phyloP scores from a whole-genome alignment of 1,140 invertebrate species.

The Aphidius ervi region DNA sequence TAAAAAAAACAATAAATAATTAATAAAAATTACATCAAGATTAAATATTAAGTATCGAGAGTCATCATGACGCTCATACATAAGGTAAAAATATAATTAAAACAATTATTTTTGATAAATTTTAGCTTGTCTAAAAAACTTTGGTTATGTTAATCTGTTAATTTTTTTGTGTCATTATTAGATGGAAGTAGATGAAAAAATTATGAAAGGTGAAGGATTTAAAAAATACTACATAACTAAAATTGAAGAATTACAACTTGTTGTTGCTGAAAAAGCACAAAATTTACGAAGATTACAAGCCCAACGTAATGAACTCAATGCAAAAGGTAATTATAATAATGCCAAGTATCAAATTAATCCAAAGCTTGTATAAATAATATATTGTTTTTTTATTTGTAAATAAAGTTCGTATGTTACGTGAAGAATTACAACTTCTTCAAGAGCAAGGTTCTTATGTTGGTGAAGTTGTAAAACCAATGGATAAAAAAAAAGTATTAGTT shows the following conservation, averaged over 20 bases:
- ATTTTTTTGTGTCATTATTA: slow-evolving; percentile 46
- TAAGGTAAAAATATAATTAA: slow-evolving; percentile 35
- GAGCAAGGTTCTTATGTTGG: slow-evolving; percentile 99
- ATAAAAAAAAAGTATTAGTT: slow-evolving; percentile 99
- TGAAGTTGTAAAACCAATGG: slow-evolving; percentile 99
- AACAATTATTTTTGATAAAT: not conserved
- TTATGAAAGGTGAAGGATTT: slow-evolving; percentile 78
- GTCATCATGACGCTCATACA: slow-evolving; percentile 44
- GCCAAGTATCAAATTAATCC: slow-evolving; percentile 1
- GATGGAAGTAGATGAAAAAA: slow-evolving; percentile 82
- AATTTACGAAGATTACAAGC: slow-evolving; percentile 96
- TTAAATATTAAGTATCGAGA: not conserved
- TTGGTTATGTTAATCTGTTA: slow-evolving; percentile 16
- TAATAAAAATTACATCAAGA: not conserved
- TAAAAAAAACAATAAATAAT: not conserved
- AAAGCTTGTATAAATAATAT: slow-evolving; percentile 1
- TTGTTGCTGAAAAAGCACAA: slow-evolving; percentile 96
- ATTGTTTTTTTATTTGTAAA: slow-evolving; percentile 27
- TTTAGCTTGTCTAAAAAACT: not conserved
- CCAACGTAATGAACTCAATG: slow-evolving; percentile 98
- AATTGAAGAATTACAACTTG: slow-evolving; percentile 93
- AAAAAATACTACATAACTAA: slow-evolving; percentile 94
- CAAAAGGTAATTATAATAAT: slow-evolving; percentile 72
- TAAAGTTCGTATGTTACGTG: slow-evolving; percentile 91
- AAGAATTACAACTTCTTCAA: slow-evolving; percentile 95